Conservation (phyloP, 2,797 vertebrate species). For the Sciurus carolinensis region DNA sequence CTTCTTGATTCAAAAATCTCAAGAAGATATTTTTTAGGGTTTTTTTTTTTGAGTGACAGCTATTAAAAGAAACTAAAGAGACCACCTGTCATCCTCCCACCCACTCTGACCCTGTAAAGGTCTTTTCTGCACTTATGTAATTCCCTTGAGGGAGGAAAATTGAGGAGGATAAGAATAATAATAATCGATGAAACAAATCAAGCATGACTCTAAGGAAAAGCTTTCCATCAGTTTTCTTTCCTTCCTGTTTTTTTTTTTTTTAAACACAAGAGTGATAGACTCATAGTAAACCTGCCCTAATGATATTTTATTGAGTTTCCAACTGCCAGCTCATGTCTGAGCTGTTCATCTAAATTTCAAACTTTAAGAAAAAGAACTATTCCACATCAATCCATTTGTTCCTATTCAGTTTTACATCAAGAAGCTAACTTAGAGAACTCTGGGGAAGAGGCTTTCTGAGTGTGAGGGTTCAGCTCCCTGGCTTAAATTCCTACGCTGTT, state of each 20-base stretch:
- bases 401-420: slow-evolving; percentile 14
- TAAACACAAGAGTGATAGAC: slow-evolving; percentile 26
- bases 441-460: background rate
- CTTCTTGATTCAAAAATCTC: slow-evolving; percentile 49
- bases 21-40: slow-evolving; percentile 51
- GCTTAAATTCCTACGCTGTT: background rate
- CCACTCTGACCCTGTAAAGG: background rate
- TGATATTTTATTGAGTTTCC: slow-evolving; percentile 58
- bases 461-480: background rate
- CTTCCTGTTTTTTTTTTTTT: background rate
- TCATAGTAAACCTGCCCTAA: background rate
- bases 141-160: background rate
- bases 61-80: slow-evolving; percentile 24
- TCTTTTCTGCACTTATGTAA: background rate
- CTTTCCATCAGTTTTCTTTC: background rate
- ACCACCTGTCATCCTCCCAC: background rate
- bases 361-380: slow-evolving; percentile 48
- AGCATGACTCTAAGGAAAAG: background rate
- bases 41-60: background rate
- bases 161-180: background rate
- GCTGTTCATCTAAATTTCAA: slow-evolving; percentile 11
- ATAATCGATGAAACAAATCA: background rate
- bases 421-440: background rate
- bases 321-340: slow-evolving; percentile 44
- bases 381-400: background rate